Base-by-base conservation (phyloP, 92 coral and sea anemone species). In the Palythoa caribaeorum region DNA sequence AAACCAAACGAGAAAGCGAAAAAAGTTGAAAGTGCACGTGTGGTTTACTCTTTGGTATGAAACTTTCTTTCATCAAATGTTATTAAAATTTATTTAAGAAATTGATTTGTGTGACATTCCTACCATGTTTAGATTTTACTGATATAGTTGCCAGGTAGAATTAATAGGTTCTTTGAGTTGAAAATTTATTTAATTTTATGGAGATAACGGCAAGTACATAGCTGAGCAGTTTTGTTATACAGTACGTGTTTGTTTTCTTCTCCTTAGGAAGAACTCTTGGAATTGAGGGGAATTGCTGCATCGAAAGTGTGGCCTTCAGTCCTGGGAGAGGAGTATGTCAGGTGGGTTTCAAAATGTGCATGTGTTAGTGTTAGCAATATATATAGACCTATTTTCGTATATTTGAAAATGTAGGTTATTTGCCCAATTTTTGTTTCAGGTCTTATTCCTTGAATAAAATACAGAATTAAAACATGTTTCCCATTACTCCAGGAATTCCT, bases 311-410 rank as follows among this genome's bases (percentile, higher is more conserved):
- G 98, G 93, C 99, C 99, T 11, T 77, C 92, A 2, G 80, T 90
- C 38, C 83, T 95, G n/a, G 93, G 96, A 35, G 96, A 95, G 63
- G 95, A 95, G 10, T 93, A 94, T 77, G 84, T 89, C 78, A 95
- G 98, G 99, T 96, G 63, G 1, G 86, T 44, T 28, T 9, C 47
- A 13, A 83, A 65, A 15, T 38, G 36, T 55, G 37, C 19, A 17
- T 10, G 16, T 14, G 5, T 10, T 44, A 44, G 50, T 1, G 6
- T 44, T 44, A 44, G 7, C 50, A 44, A 44, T 44, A 28, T 28
- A 28, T 28, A 28, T 28, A 28, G 28, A 28, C 28, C 28, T 28
- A 28, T 28, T 28, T 28, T 28, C 28, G 28, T 28, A 28, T 28
- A 28, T 28, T 28, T 28, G 28, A 28, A 28, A 28, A 28, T 28